Evolutionary conservation across 2,113 vertebrate species (phyloP).

Genomic region (Sitta europaea): DNA sequence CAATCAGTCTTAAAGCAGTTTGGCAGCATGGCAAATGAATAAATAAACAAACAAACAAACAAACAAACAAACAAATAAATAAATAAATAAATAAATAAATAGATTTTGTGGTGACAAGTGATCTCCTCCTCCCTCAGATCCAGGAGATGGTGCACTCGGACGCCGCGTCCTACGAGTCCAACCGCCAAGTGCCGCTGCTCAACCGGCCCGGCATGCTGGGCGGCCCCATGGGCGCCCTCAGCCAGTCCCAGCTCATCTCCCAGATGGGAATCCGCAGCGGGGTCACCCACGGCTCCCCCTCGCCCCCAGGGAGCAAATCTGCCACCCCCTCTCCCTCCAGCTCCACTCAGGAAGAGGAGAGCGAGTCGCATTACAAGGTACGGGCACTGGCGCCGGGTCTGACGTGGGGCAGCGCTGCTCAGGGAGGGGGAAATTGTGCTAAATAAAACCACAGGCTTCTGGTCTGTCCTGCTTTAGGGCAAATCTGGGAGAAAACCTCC

Average conservation of each 20-base stretch:
- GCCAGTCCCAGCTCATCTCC: constrained; percentile 91
- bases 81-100: neutral
- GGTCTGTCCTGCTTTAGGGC: too few species aligned
- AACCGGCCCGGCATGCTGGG: constrained; percentile 87
- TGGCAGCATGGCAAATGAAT: neutral
- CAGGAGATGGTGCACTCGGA: constrained; percentile 96
- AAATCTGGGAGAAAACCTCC: too few species aligned
- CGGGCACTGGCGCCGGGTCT: neutral
- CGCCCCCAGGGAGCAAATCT: constrained; percentile 95
- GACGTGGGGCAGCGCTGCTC: rapidly evolving
- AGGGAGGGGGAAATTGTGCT: neutral
- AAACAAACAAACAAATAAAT: too few species aligned
- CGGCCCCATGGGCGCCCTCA: constrained; percentile 88
- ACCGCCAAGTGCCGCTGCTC: constrained; percentile 87
- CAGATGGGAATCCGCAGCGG: constrained; percentile 87
- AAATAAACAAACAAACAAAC: too few species aligned
- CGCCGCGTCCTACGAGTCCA: constrained; percentile 83
- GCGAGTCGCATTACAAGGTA: constrained; percentile 94
- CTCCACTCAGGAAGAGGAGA: constrained; percentile 97
- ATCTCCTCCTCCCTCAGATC: constrained; percentile 87
- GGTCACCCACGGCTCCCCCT: constrained; percentile 90
- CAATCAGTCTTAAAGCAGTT: neutral
- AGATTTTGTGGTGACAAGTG: neutral
- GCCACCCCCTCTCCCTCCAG: constrained; percentile 98
- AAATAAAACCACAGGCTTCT: neutral